These are phyloP conservation scores for Ophiodon elongatus DNA, from an alignment of 2,113 vertebrate species.

Conservation along the genomic window DNA sequence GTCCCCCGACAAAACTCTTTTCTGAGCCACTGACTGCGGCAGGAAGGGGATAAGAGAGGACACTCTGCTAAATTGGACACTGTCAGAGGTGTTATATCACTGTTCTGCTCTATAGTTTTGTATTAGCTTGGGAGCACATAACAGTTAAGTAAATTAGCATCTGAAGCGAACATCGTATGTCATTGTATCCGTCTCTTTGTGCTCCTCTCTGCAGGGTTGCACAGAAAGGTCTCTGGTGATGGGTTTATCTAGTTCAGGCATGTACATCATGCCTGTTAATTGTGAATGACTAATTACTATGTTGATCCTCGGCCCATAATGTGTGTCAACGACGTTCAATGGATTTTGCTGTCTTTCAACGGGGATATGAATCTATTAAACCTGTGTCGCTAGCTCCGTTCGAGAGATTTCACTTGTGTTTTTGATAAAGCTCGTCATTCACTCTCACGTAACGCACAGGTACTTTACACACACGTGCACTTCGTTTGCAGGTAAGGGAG, in stretches of 20 bases:
- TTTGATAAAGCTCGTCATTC: constrained; percentile 25
- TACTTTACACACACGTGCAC: neutral
- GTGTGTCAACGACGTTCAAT: constrained; percentile 57
- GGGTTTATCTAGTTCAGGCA: constrained; percentile 49
- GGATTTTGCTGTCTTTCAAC: constrained; percentile 44
- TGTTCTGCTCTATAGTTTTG: constrained; percentile 30
- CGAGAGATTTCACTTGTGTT: constrained; percentile 8
- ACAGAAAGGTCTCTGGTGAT: constrained; percentile 35
- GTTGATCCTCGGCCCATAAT: constrained; percentile 61
- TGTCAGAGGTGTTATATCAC: constrained; percentile 44
- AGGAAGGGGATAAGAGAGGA: constrained; percentile 12
- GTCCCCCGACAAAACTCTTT: constrained; percentile 38
- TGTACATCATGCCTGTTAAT: constrained; percentile 55
- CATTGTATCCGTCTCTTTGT: constrained; percentile 20
- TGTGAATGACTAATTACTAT: constrained; percentile 55
- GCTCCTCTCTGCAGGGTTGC: constrained; percentile 22
- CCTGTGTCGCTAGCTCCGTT: constrained; percentile 24
- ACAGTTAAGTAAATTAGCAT: constrained; percentile 28
- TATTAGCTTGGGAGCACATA: constrained; percentile 20
- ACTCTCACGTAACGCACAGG: no score
- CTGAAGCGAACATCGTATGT: constrained; percentile 25
- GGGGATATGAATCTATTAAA: constrained; percentile 42
- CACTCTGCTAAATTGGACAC: constrained; percentile 32
- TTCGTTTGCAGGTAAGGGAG: constrained; percentile 76
- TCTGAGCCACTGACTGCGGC: constrained; percentile 35